Conservation (phyloP, 2,797 vertebrate genomes). For the Carcharodon carcharias region DNA sequence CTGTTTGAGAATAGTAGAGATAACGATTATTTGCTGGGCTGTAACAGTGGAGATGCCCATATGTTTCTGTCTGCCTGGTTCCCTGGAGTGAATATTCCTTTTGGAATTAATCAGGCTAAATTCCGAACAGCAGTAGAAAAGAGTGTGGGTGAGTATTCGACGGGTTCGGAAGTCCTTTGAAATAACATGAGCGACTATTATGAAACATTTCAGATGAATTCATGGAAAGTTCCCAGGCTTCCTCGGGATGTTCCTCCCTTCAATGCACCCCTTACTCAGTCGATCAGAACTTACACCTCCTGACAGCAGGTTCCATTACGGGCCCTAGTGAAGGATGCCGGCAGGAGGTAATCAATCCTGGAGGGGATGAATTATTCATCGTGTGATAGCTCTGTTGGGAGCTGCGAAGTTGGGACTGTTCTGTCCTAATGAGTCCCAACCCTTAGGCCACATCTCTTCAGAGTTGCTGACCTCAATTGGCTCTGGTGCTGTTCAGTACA, state of each 20-base stretch:
- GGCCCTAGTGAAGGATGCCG: background rate
- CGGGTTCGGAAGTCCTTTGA: background rate
- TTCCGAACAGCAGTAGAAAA: background rate
- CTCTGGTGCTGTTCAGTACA: background rate
- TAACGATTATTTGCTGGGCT: constrained; percentile 22
- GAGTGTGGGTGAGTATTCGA: background rate
- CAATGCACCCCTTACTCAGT: background rate
- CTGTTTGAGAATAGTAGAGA: constrained; percentile 29
- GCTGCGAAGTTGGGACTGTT: background rate
- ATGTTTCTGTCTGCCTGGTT: background rate
- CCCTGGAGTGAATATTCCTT: constrained; percentile 21
- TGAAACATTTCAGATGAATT: background rate
- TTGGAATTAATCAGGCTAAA: constrained; percentile 20
- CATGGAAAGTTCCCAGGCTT: background rate
- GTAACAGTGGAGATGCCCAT: constrained; percentile 21
- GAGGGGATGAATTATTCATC: background rate
- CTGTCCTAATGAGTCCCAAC: background rate
- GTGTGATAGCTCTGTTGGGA: background rate
- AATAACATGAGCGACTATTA: background rate
- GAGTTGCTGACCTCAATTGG: background rate
- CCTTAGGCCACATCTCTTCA: background rate
- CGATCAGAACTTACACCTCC: background rate
- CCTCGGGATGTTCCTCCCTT: background rate
- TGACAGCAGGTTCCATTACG: background rate
- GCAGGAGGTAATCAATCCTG: background rate